Evolutionary conservation across 2,113 vertebrate species (phyloP).

Genomic region (Ictalurus punctatus): DNA sequence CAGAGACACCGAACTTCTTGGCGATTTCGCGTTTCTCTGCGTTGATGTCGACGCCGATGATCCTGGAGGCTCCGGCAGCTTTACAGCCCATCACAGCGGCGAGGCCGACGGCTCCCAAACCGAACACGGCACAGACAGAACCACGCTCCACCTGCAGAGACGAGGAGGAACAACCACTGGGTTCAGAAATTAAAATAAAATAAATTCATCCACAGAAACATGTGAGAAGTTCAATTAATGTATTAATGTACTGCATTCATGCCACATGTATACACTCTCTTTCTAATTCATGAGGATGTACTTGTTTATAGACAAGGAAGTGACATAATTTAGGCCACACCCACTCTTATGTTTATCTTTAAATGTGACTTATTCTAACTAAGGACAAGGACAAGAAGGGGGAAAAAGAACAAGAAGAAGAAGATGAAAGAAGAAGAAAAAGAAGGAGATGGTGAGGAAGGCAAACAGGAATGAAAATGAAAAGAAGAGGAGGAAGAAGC

Average conservation of each 20-base stretch:
- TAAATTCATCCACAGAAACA: background rate
- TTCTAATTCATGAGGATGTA: background rate
- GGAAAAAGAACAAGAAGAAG: no score
- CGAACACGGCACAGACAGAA: conserved; percentile 81
- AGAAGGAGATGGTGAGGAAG: background rate
- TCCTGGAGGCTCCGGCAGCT: conserved; percentile 72
- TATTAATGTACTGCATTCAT: background rate
- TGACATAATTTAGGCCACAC: background rate
- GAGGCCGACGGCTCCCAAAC: conserved; percentile 82
- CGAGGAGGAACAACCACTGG: background rate
- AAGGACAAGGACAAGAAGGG: background rate
- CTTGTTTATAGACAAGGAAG: background rate
- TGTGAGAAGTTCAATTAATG: background rate
- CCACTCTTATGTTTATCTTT: background rate
- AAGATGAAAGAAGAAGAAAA: background rate
- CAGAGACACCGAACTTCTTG: conserved; percentile 76
- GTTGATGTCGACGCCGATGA: conserved; percentile 82
- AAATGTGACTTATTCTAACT: background rate
- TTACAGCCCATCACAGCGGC: conserved; percentile 80
- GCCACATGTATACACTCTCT: background rate
- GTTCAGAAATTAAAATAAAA: background rate
- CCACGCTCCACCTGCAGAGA: conserved; percentile 77
- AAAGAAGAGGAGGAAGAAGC: no score
- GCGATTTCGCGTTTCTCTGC: conserved; percentile 75
- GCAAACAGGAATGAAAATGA: no score